Percentiles rank a stretch among this genome's conserved stretches.
phyloP scores from a whole-genome alignment of 2,888 invertebrate genomes.

The Aphodius granarius region DNA sequence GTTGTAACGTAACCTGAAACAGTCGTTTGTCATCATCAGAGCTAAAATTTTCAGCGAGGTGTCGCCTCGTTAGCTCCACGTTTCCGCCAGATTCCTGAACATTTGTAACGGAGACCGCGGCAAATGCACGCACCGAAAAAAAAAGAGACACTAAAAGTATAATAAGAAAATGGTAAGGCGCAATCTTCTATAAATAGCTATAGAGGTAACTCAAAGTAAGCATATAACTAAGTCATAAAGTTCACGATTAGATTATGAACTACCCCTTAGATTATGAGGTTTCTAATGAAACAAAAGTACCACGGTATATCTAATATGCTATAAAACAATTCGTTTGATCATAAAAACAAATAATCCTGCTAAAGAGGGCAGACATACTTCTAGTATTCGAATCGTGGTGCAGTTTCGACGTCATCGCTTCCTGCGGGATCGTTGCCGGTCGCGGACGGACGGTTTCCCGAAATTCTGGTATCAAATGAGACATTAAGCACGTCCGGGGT shows the following conservation, averaged over 20 bases:
- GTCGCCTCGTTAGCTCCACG: slow-evolving; percentile 39
- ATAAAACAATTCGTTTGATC: too few relatives aligned
- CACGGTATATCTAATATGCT: too few relatives aligned
- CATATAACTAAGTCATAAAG: too few relatives aligned
- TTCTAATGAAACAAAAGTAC: too few relatives aligned
- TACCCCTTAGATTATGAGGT: too few relatives aligned
- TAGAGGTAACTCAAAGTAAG: too few relatives aligned
- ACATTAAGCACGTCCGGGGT: slow-evolving; percentile 47
- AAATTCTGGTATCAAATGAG: slow-evolving; percentile 41
- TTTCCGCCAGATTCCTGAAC: slow-evolving; percentile 34
- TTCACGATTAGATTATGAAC: too few relatives aligned
- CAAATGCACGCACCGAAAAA: background rate
- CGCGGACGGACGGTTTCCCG: slow-evolving; percentile 18
- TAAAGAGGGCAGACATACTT: background rate
- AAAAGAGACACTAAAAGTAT: background rate
- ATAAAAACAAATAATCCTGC: too few relatives aligned
- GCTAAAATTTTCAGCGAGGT: slow-evolving; percentile 39
- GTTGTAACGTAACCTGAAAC: slow-evolving; percentile 2
- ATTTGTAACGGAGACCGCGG: slow-evolving; percentile 15
- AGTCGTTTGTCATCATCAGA: slow-evolving; percentile 42
- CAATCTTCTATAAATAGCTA: background rate
- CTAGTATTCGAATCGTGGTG: background rate
- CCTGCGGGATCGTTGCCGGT: background rate
- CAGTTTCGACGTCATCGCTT: background rate
- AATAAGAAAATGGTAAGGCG: background rate